Base-by-base conservation (phyloP, 35 echinoderm and acorn worm genomes). In the Amphiura filiformis region DNA sequence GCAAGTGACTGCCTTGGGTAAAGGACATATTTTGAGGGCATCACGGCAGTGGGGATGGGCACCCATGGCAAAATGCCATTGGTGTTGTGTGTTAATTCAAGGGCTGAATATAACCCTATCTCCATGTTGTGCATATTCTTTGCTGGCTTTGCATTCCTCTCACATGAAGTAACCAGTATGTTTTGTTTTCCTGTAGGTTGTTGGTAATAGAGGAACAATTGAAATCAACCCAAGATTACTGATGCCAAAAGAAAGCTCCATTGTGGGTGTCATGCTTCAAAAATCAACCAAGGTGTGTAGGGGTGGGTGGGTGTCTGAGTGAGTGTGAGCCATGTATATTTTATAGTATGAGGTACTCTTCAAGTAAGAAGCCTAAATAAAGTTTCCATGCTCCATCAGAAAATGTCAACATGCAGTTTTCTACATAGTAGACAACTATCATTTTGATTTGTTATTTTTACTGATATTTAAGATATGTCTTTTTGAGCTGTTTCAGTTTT, bases 201-300 rank as follows among this genome's bases (percentile, higher is more conserved):
- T 97, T 76, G 95, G 95, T 52, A 86, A 88, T 85, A 61, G 95
- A 82, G 95, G 95, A 44, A 84, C 79, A 17, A 89, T 93, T 56
- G 88, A 97, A 82, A 97, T 93, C 32, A 84, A 78, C 77, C 91
- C 95, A 36, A 65, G 95, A 31, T 36, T 87, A 11, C 87, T 83
- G 37, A 97, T 97, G 95, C 84, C 32, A n/a, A 97, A 97, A 70
- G 95, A 97, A 84, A 76, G 33, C 41, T 80, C 78, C n/a, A 78
- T 97, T 34, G 65, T 91, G 23, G 95, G 95, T 57, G 88, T 97
- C n/a, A 91, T 97, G 95, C 52, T 86, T 1, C 31, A 37, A 75
- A 56, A 56, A 11, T 36, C 79, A 12, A 70, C 87, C 3, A 36
- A 93, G 76, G 94, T 93, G n/a, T n/a, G n/a, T n/a, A n/a, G n/a